Evolutionary conservation across 2,113 vertebrate genomes (phyloP).

Genomic region (Paraplagusia blochii): DNA sequence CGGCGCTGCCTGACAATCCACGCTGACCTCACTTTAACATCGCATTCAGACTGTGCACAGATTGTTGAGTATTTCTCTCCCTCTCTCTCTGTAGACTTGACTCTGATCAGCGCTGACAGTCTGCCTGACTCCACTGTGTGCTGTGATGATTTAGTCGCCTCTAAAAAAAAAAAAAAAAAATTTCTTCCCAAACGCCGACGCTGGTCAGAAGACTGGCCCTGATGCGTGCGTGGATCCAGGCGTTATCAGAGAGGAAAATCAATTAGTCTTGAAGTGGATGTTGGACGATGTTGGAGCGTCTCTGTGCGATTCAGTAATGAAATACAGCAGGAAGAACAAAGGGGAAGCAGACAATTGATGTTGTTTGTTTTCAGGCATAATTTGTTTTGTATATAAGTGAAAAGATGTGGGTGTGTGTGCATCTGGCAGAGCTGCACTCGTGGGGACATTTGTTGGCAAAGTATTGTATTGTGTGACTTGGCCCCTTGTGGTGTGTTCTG

Average conservation of each 20-base stretch:
- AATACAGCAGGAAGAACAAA: no score
- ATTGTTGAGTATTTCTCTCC: neutral
- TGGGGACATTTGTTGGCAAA: no score
- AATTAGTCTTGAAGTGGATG: neutral
- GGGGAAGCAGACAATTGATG: no score
- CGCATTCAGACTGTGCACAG: neutral
- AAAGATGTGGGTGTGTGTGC: neutral
- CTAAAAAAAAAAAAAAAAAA: slow-evolving; percentile 4
- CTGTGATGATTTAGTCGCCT: slow-evolving; percentile 16
- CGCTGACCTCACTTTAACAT: neutral
- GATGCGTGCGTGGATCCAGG: neutral
- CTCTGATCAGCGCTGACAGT: slow-evolving; percentile 3
- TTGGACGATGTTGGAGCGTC: neutral
- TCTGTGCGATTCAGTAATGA: no score
- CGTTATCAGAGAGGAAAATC: neutral
- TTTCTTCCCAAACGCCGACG: slow-evolving; percentile 4
- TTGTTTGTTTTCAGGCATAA: no score
- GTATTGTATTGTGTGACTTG: no score
- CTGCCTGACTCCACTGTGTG: slow-evolving; percentile 5
- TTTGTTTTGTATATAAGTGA: neutral
- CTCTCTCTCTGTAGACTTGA: neutral
- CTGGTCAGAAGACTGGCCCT: neutral
- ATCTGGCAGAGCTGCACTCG: no score
- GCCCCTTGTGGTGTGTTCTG: no score
- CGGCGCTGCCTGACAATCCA: neutral